These are phyloP conservation scores for Neolamprologus cancellatus DNA, from an alignment of 2,113 vertebrate genomes.

Conservation along the genomic window DNA sequence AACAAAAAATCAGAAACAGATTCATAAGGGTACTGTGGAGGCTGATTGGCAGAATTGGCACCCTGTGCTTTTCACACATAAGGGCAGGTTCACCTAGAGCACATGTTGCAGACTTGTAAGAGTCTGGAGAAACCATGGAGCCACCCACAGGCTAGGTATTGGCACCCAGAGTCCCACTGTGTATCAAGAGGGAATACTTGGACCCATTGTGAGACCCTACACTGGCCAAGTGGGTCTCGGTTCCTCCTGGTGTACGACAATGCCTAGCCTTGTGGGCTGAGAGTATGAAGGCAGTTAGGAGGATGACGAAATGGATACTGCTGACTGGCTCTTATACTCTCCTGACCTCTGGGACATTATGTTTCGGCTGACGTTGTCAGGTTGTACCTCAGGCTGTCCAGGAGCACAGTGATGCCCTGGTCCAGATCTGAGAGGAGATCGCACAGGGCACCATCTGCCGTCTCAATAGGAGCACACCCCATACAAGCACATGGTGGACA, in stretches of 20 bases:
- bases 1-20: rapidly evolving
- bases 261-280: background rate
- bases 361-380: background rate
- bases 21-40: background rate
- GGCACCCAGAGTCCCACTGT: background rate
- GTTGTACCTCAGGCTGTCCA: rapidly evolving
- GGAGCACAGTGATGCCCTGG: background rate
- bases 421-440: background rate
- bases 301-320: background rate
- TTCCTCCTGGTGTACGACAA: background rate
- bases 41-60: background rate
- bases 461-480: background rate
- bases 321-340: background rate
- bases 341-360: background rate
- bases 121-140: background rate
- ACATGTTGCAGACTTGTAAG: background rate
- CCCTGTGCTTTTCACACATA: background rate
- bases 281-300: background rate
- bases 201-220: background rate
- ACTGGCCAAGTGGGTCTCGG: background rate
- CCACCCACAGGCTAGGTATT: background rate
- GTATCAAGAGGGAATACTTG: background rate
- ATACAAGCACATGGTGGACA: background rate
- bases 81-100: background rate
- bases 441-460: background rate